Percentiles rank a stretch among this genome's conserved stretches.
Evolutionary conservation across 2,888 invertebrate genomes (phyloP).

Genomic region (Lepidocyrtinus sp.): DNA sequence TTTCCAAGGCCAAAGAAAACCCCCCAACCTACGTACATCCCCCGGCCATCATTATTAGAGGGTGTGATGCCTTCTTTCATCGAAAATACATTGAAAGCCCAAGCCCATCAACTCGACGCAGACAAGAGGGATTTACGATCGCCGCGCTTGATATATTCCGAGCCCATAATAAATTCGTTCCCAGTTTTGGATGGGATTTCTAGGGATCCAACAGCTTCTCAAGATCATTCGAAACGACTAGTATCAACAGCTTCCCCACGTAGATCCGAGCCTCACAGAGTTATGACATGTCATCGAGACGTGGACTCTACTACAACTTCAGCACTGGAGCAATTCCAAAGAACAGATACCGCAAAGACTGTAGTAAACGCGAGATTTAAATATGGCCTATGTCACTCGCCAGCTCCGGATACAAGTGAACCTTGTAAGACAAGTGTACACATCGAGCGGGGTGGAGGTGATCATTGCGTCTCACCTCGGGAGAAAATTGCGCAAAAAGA

Average conservation of each 20-base stretch:
- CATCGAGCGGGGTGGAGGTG: not conserved
- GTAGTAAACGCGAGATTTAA: too few species aligned
- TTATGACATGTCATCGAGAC: not conserved
- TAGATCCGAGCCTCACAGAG: not conserved
- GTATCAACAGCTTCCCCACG: not conserved
- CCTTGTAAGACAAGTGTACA: not conserved
- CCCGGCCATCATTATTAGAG: conserved; percentile 1
- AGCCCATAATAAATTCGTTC: conserved; percentile 30
- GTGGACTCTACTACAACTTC: too few species aligned
- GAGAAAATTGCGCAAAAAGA: too few species aligned
- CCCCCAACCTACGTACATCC: not conserved
- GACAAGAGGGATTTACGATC: not conserved
- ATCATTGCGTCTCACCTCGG: not conserved
- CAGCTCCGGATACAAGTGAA: not conserved
- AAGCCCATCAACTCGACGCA: not conserved
- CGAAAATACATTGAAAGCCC: not conserved
- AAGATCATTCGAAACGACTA: not conserved
- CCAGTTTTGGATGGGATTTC: too few species aligned
- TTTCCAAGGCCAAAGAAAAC: not conserved
- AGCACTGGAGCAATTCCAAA: too few species aligned
- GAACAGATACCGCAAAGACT: too few species aligned
- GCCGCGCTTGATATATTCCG: conserved; percentile 22
- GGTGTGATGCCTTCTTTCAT: conserved; percentile 48
- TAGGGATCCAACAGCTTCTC: not conserved
- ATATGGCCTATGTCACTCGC: too few species aligned